A percentile compares a stretch with the other conserved stretches of the same genome.
These are phyloP conservation scores for Yponomeuta evonymella DNA, from an alignment of 2,888 invertebrate genomes.

Conservation along the genomic window DNA sequence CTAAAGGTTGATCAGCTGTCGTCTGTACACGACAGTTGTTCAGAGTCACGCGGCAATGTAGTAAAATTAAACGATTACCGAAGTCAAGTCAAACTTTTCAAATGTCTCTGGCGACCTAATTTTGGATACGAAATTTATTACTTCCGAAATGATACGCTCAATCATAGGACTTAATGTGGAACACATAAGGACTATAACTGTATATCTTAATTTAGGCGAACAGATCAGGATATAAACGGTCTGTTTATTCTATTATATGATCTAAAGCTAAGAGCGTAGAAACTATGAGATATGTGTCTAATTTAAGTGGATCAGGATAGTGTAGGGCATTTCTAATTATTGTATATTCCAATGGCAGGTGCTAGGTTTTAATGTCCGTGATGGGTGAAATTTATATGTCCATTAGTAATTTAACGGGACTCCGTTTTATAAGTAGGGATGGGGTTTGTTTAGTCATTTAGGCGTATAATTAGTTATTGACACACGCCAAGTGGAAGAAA, in stretches of 20 bases:
- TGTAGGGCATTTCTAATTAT: conserved; percentile 45
- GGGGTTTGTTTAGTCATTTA: neutral
- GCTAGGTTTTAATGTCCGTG: conserved; percentile 30
- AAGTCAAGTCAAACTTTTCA: conserved; percentile 5
- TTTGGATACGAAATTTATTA: conserved; percentile 28
- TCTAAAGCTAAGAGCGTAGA: neutral
- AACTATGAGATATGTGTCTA: neutral
- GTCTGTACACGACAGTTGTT: conserved; percentile 2
- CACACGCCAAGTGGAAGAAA: neutral
- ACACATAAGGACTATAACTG: neutral
- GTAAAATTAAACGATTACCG: neutral
- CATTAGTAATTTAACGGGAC: conserved; percentile 54
- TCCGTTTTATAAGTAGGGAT: conserved; percentile 12
- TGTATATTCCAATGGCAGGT: conserved; percentile 57
- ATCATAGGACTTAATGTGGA: neutral
- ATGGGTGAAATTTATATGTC: conserved; percentile 52
- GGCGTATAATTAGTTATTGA: neutral
- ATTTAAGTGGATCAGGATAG: neutral
- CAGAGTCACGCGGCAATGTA: neutral
- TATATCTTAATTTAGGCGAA: neutral
- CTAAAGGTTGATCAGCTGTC: too few relatives aligned
- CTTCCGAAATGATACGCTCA: conserved; percentile 18
- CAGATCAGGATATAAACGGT: neutral
- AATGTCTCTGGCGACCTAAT: conserved; percentile 19
- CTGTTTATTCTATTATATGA: neutral